Evolutionary conservation across 2,797 vertebrate genomes (phyloP).

Genomic region (Brachyrhaphis roseni): DNA sequence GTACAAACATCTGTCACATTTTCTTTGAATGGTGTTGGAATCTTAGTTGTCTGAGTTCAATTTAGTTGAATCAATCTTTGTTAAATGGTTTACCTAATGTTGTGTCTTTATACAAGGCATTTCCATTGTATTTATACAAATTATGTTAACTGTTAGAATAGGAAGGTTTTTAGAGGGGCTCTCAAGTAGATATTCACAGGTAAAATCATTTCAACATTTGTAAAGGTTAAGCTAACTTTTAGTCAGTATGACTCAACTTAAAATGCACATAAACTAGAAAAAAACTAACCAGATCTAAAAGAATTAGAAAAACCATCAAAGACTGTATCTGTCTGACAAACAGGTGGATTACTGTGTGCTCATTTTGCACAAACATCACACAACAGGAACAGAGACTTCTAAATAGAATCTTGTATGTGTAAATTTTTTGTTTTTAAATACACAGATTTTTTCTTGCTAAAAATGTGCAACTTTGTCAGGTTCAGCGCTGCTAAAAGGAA

Average conservation of each 20-base stretch:
- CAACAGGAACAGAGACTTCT: constrained; percentile 53
- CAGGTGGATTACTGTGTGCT: constrained; percentile 30
- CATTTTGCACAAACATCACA: constrained; percentile 52
- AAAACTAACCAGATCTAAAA: constrained; percentile 36
- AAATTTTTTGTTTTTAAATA: constrained; percentile 49
- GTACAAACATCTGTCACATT: background rate
- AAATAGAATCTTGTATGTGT: constrained; percentile 19
- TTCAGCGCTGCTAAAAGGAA: constrained; percentile 75
- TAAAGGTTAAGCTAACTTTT: constrained; percentile 10
- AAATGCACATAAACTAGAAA: constrained; percentile 12
- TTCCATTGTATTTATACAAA: background rate
- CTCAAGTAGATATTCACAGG: background rate
- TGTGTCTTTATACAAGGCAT: background rate
- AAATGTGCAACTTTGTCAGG: constrained; percentile 50
- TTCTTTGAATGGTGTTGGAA: background rate
- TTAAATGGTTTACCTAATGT: background rate
- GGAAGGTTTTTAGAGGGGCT: background rate
- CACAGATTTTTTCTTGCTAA: constrained; percentile 48
- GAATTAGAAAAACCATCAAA: constrained; percentile 19
- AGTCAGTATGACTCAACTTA: constrained; percentile 21
- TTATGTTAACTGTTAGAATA: background rate
- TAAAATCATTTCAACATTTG: constrained; percentile 4
- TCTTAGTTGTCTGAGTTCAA: background rate
- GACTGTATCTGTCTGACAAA: constrained; percentile 22
- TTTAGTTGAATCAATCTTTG: background rate